phyloP scores from a whole-genome alignment of 92 coral and sea anemone genomes.

The Porites rus region DNA sequence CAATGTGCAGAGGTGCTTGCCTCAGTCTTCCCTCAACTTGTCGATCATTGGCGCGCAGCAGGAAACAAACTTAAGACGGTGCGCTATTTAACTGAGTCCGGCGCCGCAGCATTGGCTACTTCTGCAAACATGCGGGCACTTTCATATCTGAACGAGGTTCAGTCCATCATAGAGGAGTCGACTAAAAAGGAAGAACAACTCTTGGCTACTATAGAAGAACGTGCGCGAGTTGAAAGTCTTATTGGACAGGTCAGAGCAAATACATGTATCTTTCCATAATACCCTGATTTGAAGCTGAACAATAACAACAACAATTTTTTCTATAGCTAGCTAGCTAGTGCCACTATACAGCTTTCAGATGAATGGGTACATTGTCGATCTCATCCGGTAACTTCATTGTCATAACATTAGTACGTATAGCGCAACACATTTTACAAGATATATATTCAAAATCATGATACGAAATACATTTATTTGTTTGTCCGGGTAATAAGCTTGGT shows the following conservation, averaged over 20 bases:
- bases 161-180: slow-evolving; percentile 64
- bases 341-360: too few species aligned
- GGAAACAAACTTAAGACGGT: slow-evolving; percentile 86
- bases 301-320: too few species aligned
- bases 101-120: slow-evolving; percentile 97
- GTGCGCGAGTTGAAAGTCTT: slow-evolving; percentile 92
- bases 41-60: slow-evolving; percentile 98
- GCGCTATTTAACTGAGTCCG: slow-evolving; percentile 94
- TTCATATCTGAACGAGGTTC: slow-evolving; percentile 86
- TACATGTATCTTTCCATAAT: too few species aligned
- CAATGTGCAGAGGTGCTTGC: slow-evolving; percentile 95
- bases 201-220: slow-evolving; percentile 82
- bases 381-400: too few species aligned
- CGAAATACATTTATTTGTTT: too few species aligned
- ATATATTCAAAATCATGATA: too few species aligned
- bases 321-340: too few species aligned
- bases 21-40: slow-evolving; percentile 96
- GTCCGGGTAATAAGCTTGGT: too few species aligned
- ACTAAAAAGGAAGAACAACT: slow-evolving; percentile 57
- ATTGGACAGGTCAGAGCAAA: slow-evolving; percentile 84
- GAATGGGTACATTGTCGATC: too few species aligned
- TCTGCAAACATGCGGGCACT: slow-evolving; percentile 97
- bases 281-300: too few species aligned
- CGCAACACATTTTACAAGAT: too few species aligned
- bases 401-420: too few species aligned